A percentile compares a stretch with the other conserved stretches of the same genome.
These are phyloP conservation scores for Tapirus indicus DNA, from an alignment of 2,797 vertebrate species.

Conservation along the genomic window DNA sequence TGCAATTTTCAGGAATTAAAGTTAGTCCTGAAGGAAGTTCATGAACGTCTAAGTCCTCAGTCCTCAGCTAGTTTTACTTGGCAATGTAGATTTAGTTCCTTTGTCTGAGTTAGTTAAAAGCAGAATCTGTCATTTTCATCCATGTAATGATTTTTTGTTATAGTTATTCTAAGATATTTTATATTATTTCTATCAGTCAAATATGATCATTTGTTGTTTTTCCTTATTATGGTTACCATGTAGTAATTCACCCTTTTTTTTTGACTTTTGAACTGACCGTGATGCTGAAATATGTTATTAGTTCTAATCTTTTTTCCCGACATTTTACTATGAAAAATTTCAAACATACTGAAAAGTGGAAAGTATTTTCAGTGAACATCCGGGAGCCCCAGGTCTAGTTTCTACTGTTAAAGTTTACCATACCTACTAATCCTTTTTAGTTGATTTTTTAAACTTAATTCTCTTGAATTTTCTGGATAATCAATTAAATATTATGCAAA, in stretches of 20 bases:
- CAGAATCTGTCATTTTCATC: not conserved
- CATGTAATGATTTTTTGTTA: not conserved
- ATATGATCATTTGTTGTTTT: not conserved
- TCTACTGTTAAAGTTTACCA: not conserved
- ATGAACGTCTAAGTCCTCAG: constrained; percentile 16
- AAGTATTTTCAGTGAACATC: not conserved
- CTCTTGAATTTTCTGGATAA: not conserved
- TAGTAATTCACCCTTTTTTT: not conserved
- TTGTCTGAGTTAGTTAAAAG: not conserved
- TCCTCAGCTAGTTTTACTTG: constrained; percentile 16
- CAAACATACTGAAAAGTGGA: not conserved
- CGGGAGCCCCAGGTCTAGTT: not conserved
- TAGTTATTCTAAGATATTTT: not conserved
- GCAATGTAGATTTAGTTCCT: not conserved
- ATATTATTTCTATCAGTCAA: constrained; percentile 1
- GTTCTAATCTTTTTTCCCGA: not conserved
- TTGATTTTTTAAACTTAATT: not conserved
- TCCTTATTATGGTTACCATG: not conserved
- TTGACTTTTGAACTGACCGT: not conserved
- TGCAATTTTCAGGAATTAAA: constrained; percentile 62
- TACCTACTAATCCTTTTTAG: not conserved
- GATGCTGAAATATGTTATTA: not conserved
- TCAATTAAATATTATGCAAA: not conserved
- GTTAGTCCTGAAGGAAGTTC: constrained; percentile 28
- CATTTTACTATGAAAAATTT: not conserved